phyloP scores from a whole-genome alignment of 2,888 invertebrate species.

The Hirtodrosophila histrioides region DNA sequence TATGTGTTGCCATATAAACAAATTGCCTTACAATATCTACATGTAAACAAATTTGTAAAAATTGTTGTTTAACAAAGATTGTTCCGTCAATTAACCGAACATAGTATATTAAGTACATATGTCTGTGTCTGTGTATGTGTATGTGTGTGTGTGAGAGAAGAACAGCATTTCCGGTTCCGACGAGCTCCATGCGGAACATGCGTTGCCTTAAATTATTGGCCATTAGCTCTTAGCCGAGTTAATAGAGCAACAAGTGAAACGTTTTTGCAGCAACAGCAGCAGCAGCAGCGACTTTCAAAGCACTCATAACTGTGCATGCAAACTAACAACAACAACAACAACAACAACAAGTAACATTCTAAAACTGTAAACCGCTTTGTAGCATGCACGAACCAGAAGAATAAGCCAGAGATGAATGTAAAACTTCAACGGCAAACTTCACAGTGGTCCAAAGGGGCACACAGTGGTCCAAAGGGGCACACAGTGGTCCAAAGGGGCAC shows the following conservation, averaged over 20 bases:
- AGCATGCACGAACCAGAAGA: slow-evolving; percentile 11
- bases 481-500: too few relatives aligned
- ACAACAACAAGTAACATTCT: slow-evolving; percentile 33
- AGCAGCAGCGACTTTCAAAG: slow-evolving; percentile 12
- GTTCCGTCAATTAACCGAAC: slow-evolving; percentile 19
- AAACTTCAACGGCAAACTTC: slow-evolving; percentile 1
- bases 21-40: slow-evolving; percentile 31
- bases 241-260: slow-evolving; percentile 72
- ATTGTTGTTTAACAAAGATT: slow-evolving; percentile 27
- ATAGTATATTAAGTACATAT: neutral
- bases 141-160: slow-evolving; percentile 4
- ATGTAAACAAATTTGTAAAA: slow-evolving; percentile 32
- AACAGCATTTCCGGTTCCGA: slow-evolving; percentile 49
- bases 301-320: slow-evolving; percentile 68
- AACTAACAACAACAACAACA: slow-evolving; percentile 47
- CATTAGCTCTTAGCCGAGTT: slow-evolving; percentile 58
- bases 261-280: slow-evolving; percentile 19
- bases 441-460: neutral
- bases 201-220: slow-evolving; percentile 49
- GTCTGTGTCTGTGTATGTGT: neutral
- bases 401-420: slow-evolving; percentile 6
- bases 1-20: slow-evolving; percentile 14
- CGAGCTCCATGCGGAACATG: slow-evolving; percentile 38
- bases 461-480: too few relatives aligned
- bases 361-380: slow-evolving; percentile 52